Conservation (phyloP, 1,140 invertebrate species). For the Drosophila sproati region DNA sequence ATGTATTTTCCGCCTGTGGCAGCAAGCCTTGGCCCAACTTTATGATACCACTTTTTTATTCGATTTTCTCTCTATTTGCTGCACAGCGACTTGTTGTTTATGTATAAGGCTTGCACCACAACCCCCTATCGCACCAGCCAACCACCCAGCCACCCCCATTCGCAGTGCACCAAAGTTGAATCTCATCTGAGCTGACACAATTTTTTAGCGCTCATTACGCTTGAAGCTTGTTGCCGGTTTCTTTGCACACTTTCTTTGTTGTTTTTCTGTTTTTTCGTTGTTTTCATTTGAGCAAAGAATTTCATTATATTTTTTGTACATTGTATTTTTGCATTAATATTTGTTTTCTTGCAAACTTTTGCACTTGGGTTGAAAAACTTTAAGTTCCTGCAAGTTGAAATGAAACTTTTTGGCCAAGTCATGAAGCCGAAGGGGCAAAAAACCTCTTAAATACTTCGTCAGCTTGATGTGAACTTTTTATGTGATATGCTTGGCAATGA, state of each 20-base stretch:
- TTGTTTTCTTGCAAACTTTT: conserved; percentile 1
- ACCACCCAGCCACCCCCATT: not conserved
- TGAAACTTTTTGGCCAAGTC: conserved; percentile 16
- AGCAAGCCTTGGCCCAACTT: not conserved
- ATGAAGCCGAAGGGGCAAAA: not conserved
- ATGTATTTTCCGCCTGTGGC: not conserved
- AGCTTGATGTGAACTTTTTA: conserved; percentile 52
- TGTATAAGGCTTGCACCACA: conserved; percentile 56
- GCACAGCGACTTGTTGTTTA: conserved; percentile 60
- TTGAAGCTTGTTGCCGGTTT: conserved; percentile 38
- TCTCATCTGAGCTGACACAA: conserved; percentile 43
- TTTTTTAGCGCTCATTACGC: conserved; percentile 44
- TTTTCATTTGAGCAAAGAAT: conserved; percentile 41
- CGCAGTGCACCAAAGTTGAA: not conserved
- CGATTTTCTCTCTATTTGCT: conserved; percentile 16
- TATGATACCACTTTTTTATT: conserved; percentile 12
- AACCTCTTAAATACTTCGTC: conserved; percentile 65
- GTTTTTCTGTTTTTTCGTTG: conserved; percentile 40
- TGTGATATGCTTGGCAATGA: conserved; percentile 27
- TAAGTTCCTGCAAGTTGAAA: conserved; percentile 26
- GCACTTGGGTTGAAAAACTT: conserved; percentile 25
- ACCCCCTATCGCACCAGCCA: not conserved
- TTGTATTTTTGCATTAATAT: not conserved
- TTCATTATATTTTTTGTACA: not conserved
- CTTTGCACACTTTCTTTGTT: conserved; percentile 11